Evolutionary conservation across 2,797 vertebrate genomes (phyloP).

Genomic region (Premnoplex brunnescens): DNA sequence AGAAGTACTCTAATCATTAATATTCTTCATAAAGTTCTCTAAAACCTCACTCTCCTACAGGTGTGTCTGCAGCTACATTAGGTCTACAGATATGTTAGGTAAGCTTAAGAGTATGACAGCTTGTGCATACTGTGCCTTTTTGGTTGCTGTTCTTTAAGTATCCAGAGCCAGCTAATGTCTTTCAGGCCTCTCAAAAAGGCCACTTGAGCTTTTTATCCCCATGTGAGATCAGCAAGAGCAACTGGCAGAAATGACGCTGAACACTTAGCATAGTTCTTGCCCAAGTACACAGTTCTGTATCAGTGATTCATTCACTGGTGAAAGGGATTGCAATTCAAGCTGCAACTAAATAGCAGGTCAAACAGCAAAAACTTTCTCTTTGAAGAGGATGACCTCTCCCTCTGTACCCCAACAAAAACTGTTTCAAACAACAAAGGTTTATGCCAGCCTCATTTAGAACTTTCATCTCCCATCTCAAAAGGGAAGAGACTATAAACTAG

Average conservation of each 20-base stretch:
- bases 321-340: background rate
- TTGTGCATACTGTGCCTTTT: background rate
- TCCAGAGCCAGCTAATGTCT: background rate
- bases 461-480: background rate
- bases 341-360: background rate
- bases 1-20: background rate
- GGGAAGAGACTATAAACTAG: background rate
- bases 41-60: background rate
- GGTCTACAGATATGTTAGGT: background rate
- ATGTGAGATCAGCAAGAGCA: rapidly evolving
- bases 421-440: background rate
- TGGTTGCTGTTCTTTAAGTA: background rate
- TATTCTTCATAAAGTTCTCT: background rate
- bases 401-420: background rate
- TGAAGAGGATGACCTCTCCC: background rate
- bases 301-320: background rate
- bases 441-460: background rate
- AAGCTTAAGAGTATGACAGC: background rate
- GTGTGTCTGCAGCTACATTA: background rate
- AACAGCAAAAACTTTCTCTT: background rate
- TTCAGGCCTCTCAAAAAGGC: background rate
- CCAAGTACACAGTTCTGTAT: background rate
- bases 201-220: background rate
- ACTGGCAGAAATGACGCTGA: background rate
- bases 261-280: background rate